Evolutionary conservation across 2,797 vertebrate genomes (phyloP).

Genomic region (Acipenser transmontanus): DNA sequence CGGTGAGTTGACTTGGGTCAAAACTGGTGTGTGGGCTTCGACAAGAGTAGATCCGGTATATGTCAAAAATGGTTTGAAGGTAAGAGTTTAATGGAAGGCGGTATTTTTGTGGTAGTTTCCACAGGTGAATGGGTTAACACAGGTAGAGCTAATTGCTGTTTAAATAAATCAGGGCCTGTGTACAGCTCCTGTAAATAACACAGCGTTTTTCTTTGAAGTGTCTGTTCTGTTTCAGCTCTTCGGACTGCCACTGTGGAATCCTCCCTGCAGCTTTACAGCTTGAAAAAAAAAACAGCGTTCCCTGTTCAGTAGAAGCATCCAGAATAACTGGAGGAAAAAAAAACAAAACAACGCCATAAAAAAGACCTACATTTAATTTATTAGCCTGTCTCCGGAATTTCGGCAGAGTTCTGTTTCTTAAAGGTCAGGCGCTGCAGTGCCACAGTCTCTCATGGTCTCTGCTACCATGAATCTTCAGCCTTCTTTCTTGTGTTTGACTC

Average conservation of each 20-base stretch:
- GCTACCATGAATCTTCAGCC: neutral
- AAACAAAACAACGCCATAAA: too few species aligned
- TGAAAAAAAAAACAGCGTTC: neutral
- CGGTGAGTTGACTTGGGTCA: too few species aligned
- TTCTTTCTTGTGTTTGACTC: neutral
- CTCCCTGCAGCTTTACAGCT: neutral
- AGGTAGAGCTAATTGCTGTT: too few species aligned
- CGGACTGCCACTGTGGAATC: neutral
- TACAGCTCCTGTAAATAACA: too few species aligned
- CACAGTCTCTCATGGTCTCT: neutral
- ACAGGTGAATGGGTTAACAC: too few species aligned
- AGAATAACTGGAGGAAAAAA: neutral
- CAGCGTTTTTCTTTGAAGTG: too few species aligned
- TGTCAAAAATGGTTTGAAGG: too few species aligned
- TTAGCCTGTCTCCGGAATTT: neutral
- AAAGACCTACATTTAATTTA: slow-evolving; percentile 1
- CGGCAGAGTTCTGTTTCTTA: neutral
- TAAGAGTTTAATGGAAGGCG: too few species aligned
- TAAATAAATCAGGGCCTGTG: too few species aligned
- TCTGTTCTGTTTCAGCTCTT: neutral
- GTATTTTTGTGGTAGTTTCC: too few species aligned
- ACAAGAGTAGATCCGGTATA: too few species aligned
- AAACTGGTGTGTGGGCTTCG: too few species aligned
- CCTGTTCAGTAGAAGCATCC: neutral
- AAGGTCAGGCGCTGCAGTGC: neutral